Evolutionary conservation across 2,113 vertebrate genomes (phyloP).

Genomic region (Steatornis caripensis): DNA sequence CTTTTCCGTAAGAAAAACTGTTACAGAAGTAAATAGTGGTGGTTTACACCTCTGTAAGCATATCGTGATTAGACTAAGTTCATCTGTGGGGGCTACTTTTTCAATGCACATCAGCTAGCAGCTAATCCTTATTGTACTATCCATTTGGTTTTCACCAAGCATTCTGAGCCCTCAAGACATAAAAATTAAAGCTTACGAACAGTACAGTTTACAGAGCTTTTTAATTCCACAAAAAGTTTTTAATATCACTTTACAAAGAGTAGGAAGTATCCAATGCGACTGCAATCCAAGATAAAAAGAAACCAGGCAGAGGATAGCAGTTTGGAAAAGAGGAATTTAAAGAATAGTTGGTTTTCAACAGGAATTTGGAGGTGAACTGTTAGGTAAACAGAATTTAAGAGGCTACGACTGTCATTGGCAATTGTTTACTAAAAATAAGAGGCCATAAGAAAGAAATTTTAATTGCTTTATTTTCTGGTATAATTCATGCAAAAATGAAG

Average conservation of each 20-base stretch:
- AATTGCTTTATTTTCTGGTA: neutral
- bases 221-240: neutral
- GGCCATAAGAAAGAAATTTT: neutral
- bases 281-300: neutral
- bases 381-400: neutral
- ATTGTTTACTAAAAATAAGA: neutral
- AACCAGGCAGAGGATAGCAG: neutral
- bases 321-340: neutral
- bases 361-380: neutral
- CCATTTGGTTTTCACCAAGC: neutral
- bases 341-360: neutral
- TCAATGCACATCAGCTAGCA: neutral
- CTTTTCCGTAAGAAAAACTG: neutral
- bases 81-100: neutral
- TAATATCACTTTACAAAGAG: neutral
- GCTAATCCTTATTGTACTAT: neutral
- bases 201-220: neutral
- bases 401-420: neutral
- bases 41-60: neutral
- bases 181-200: neutral
- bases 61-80: neutral
- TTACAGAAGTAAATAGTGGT: neutral
- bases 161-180: neutral
- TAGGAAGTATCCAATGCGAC: neutral
- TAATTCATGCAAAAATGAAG: neutral